phyloP scores from a whole-genome alignment of 2,888 invertebrate genomes.

The Troides helena region DNA sequence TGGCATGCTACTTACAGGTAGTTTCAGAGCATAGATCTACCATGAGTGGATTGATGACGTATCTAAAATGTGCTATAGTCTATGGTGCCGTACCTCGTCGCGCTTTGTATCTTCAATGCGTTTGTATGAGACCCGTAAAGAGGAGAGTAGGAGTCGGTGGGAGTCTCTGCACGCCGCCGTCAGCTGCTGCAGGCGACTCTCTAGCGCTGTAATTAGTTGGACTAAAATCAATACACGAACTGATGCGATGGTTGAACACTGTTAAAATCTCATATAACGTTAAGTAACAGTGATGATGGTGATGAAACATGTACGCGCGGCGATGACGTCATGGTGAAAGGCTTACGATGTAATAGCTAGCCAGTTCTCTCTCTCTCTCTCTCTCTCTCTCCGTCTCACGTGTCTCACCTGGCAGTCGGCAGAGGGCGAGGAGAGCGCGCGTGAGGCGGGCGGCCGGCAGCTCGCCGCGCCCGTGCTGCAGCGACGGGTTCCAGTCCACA shows the following conservation, averaged over 20 bases:
- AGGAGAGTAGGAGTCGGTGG: constrained; percentile 36
- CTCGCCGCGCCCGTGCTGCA: constrained; percentile 46
- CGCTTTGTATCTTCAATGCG: constrained; percentile 38
- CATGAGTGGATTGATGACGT: background rate
- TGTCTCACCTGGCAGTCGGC: constrained; percentile 39
- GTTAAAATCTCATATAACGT: too few relatives aligned
- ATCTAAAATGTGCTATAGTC: background rate
- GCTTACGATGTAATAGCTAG: too few relatives aligned
- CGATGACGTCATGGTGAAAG: too few relatives aligned
- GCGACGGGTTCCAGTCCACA: constrained; percentile 54
- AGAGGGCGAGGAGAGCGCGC: constrained; percentile 44
- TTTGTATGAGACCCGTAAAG: constrained; percentile 43
- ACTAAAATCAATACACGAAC: too few relatives aligned
- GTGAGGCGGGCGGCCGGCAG: constrained; percentile 54
- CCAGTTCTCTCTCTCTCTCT: too few relatives aligned
- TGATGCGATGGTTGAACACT: too few relatives aligned
- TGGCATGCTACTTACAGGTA: too few relatives aligned
- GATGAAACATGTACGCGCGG: too few relatives aligned
- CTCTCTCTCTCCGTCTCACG: too few relatives aligned
- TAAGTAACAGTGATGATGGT: too few relatives aligned
- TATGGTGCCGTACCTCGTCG: constrained; percentile 27
- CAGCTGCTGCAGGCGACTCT: constrained; percentile 46
- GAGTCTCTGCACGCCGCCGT: constrained; percentile 38
- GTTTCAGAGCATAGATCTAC: too few relatives aligned
- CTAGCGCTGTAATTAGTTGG: constrained; percentile 44